Evolutionary conservation across 2,888 invertebrate genomes (phyloP), one percentile per base, ranked within the genome.

Genomic region (Leucophenga maculata): DNA sequence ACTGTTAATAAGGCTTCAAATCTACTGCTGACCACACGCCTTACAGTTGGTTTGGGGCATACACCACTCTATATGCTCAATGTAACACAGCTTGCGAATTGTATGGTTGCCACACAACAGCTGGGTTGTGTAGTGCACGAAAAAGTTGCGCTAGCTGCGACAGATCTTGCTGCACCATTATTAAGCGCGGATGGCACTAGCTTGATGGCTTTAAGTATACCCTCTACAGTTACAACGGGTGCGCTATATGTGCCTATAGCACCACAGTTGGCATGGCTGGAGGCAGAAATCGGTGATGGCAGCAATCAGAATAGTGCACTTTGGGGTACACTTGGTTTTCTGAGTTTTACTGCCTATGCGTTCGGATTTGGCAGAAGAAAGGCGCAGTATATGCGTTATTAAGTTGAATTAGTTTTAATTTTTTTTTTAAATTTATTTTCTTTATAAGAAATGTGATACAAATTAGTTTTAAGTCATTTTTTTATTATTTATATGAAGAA

Each of bases 311-410:
- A 87, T 65, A 83, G 86, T 69, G 81, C 82, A 20, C 48, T 87
- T 4, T 87, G 86, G 86, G 88, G 87, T 60, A 74, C 78, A 0
- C 46, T 87, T 6, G 85, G 80, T 0, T 75, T 87, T 18, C 16
- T 86, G 18, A 64, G 77, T 0, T 82, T 87, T 6, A 86, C 86
- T 1, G 75, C 71, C 57, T 80, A 80, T 44, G 83, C 86, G 14
- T 67, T 85, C 8, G 74, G 70, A 11, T 75, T 73, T 11, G 20
- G 60, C 44, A 9, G 44, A 11, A 9, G 44, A 6, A 60, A 55
- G 26, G 6, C 22, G 26, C 39, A 50, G 50, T 50, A 16, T 13
- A 48, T 8, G 14, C 48, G 6, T 4, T 4, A 13, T n/a, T 50
- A n/a, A 50, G 50, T 16, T 50, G 1, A 50, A 50, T 39, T 39